These are phyloP conservation scores for Acipenser ruthenus DNA, from an alignment of 2,797 vertebrate genomes.

Conservation along the genomic window DNA sequence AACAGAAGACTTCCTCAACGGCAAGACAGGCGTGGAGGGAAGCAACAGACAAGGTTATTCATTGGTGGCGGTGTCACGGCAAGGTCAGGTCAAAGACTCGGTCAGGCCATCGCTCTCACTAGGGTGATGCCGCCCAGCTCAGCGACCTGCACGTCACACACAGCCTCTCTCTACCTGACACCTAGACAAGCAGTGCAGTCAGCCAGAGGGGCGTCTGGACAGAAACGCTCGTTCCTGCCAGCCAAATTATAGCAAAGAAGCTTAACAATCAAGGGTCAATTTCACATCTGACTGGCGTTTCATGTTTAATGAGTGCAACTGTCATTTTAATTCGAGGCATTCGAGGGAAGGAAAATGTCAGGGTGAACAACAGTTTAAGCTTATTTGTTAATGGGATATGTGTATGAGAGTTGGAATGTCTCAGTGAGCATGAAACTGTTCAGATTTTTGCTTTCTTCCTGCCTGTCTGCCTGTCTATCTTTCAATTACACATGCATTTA, in stretches of 20 bases:
- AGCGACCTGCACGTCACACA: conserved; percentile 5
- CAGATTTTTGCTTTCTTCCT: too few species aligned
- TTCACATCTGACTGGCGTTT: conserved; percentile 42
- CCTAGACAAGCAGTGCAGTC: conserved; percentile 46
- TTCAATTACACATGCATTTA: too few species aligned
- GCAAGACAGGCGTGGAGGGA: conserved; percentile 42
- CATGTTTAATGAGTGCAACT: conserved; percentile 39
- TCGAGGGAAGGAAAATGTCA: conserved; percentile 17
- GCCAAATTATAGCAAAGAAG: conserved; percentile 22
- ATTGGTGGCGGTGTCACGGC: conserved; percentile 31
- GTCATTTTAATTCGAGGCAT: conserved; percentile 38
- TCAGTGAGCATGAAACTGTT: neutral
- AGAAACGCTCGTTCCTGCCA: conserved; percentile 28
- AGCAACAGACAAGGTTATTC: conserved; percentile 50
- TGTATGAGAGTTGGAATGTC: conserved; percentile 6
- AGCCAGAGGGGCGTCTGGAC: conserved; percentile 28
- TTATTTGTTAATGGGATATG: conserved; percentile 1
- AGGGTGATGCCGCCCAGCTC: conserved; percentile 43
- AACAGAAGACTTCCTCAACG: conserved; percentile 42
- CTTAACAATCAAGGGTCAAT: conserved; percentile 37
- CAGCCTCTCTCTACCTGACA: conserved; percentile 40
- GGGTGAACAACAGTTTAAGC: conserved; percentile 12
- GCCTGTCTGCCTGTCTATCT: too few species aligned
- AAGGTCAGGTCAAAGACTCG: conserved; percentile 45
- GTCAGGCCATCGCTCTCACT: conserved; percentile 34